These are phyloP conservation scores for Tragelaphus scriptus DNA, from an alignment of 2,113 vertebrate genomes.

Conservation along the genomic window DNA sequence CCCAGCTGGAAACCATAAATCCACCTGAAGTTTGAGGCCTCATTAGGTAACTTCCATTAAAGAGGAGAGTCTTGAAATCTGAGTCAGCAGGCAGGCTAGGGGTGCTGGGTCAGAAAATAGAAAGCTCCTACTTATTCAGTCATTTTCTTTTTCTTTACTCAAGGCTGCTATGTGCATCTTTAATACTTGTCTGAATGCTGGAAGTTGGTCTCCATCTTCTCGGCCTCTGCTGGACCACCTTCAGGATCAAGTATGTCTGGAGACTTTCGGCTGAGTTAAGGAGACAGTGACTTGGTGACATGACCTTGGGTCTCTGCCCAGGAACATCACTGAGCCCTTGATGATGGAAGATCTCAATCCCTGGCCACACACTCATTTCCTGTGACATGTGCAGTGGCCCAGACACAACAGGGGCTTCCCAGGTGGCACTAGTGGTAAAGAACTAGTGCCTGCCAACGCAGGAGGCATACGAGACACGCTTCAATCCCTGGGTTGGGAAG, in stretches of 20 bases:
- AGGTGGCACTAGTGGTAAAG: no score
- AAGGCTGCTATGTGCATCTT: background rate
- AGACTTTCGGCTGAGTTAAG: background rate
- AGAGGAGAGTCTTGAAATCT: no score
- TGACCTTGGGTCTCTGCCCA: background rate
- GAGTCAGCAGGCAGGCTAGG: no score
- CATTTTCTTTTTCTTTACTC: background rate
- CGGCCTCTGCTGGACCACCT: background rate
- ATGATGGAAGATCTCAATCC: background rate
- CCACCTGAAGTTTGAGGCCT: background rate
- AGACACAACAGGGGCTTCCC: background rate
- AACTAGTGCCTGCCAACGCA: no score
- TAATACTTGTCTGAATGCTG: background rate
- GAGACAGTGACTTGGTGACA: background rate
- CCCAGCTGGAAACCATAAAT: background rate
- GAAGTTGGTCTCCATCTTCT: background rate
- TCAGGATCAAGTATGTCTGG: background rate
- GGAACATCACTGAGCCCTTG: background rate
- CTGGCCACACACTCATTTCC: background rate
- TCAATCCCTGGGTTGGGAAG: no score
- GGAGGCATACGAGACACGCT: no score
- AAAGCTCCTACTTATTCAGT: background rate
- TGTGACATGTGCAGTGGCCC: background rate
- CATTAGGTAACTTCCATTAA: background rate
- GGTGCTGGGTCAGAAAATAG: no score